Base-by-base conservation (phyloP, 2,113 vertebrate species). In the Prionailurus bengalensis region DNA sequence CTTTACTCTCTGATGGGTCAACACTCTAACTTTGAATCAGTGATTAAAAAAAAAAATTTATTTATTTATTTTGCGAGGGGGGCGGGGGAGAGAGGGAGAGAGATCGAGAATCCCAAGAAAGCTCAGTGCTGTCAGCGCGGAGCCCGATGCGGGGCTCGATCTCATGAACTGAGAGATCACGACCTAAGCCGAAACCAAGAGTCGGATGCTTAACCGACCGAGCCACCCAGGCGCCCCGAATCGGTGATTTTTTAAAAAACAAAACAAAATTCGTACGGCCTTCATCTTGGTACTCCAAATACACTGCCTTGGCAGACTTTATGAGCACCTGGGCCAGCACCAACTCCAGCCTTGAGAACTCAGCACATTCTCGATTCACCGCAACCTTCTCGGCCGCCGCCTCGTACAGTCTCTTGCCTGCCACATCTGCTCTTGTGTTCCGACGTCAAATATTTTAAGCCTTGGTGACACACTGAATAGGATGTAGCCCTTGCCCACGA, bases 371-470 rank as follows among this genome's bases (percentile, higher is more conserved):
- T 16, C 9, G 9, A n/a, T 31, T 63, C 5, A 29, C 25, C 19
- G 53, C 15, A 16, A 1, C 23, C 19, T 15, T 8, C 33, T 65
- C 16, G 4, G 25, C 79, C 48, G 13, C 42, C 39, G 8, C 51
- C 25, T n/a, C 2, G 4, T 0, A 2, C 3, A 2, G 2, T 3
- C 14, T 55, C 78, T 25, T 1, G 2, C 51, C 17, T 19, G 4
- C 21, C 14, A 36, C n/a, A 3, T 15, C 29, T 48, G 31, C n/a
- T 48, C 23, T 17, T 25, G 51, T 1, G 29, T 14, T 15, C 29
- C 4, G 9, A 13, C 29, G 17, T 14, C 39, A 73, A 23, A 83
- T 14, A 12, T 10, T 63, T 70, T 5, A n/a, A 17, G 33, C 29
- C 19, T 66, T 14, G 25, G 7, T 1, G 13, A 66, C 33, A 25